Percentiles rank a stretch among this genome's conserved stretches.
Evolutionary conservation across 2,888 invertebrate species (phyloP).

Genomic region (Morpho deidamia): DNA sequence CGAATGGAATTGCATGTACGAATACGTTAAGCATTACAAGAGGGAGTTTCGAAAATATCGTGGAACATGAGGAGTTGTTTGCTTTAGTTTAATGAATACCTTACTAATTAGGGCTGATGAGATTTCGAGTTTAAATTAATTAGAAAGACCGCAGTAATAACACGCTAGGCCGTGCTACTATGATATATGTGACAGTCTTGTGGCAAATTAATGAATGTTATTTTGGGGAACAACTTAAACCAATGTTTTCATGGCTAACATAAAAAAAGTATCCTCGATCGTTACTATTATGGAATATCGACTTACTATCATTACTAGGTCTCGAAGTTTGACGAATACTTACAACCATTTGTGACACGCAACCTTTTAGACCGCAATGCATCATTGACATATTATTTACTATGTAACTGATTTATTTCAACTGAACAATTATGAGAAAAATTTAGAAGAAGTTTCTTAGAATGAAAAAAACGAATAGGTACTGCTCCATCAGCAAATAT

Average conservation of each 20-base stretch:
- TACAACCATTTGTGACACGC: slow-evolving; percentile 43
- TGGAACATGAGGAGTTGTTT: background rate
- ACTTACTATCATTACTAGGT: too few relatives aligned
- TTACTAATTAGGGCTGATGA: background rate
- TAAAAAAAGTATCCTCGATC: background rate
- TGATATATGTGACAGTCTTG: background rate
- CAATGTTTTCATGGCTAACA: too few relatives aligned
- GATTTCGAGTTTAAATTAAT: background rate
- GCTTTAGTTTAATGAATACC: background rate
- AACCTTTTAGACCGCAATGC: slow-evolving; percentile 55
- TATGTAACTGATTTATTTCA: too few relatives aligned
- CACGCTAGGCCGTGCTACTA: too few relatives aligned
- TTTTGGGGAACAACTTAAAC: background rate
- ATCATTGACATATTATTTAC: slow-evolving; percentile 43
- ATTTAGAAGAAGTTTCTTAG: background rate
- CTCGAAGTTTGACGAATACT: slow-evolving; percentile 11
- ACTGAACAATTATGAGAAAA: background rate
- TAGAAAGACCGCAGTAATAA: too few relatives aligned
- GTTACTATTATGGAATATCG: background rate
- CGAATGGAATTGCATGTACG: slow-evolving; percentile 34
- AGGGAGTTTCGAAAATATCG: slow-evolving; percentile 2
- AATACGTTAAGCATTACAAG: slow-evolving; percentile 3
- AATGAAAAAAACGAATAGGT: background rate
- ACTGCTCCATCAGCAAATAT: background rate
- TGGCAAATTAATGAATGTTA: background rate